phyloP scores from a whole-genome alignment of 1,140 invertebrate genomes.

The Bradynema listronoti region DNA sequence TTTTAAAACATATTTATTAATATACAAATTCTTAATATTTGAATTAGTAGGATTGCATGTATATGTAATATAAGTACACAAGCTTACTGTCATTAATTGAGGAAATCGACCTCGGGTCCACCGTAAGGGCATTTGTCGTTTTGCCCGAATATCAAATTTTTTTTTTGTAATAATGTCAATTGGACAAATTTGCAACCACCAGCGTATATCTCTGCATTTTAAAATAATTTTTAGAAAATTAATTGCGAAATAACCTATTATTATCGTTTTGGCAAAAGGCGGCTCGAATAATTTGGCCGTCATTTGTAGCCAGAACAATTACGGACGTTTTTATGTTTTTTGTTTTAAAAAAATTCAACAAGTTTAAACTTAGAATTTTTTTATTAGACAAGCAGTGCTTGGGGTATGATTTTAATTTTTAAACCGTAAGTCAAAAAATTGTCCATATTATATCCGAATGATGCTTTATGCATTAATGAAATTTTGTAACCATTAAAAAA shows the following conservation, averaged over 20 bases:
- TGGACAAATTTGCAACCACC: slow-evolving; percentile 49
- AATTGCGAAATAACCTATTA: no score
- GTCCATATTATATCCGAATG: no score
- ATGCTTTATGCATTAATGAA: slow-evolving; percentile 1
- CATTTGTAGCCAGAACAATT: not conserved
- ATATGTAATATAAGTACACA: no score
- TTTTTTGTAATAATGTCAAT: slow-evolving; percentile 40
- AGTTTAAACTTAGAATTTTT: not conserved
- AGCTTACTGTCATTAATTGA: no score
- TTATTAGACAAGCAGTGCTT: no score
- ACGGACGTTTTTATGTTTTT: not conserved
- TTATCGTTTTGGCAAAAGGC: no score
- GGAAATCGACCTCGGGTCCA: slow-evolving; percentile 44
- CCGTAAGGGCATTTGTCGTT: slow-evolving; percentile 46
- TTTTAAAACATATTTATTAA: no score
- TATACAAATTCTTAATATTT: no score
- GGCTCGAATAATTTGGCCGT: slow-evolving; percentile 25
- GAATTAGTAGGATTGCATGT: no score
- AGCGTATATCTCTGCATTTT: slow-evolving; percentile 37
- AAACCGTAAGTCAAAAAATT: slow-evolving; percentile 4
- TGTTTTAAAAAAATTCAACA: not conserved
- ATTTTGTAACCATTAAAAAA: slow-evolving; percentile 7
- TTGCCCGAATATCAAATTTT: slow-evolving; percentile 35
- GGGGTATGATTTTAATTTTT: no score
- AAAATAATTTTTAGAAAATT: slow-evolving; percentile 15